Evolutionary conservation across 2,113 vertebrate genomes (phyloP).

Genomic region (Sialia sialis): DNA sequence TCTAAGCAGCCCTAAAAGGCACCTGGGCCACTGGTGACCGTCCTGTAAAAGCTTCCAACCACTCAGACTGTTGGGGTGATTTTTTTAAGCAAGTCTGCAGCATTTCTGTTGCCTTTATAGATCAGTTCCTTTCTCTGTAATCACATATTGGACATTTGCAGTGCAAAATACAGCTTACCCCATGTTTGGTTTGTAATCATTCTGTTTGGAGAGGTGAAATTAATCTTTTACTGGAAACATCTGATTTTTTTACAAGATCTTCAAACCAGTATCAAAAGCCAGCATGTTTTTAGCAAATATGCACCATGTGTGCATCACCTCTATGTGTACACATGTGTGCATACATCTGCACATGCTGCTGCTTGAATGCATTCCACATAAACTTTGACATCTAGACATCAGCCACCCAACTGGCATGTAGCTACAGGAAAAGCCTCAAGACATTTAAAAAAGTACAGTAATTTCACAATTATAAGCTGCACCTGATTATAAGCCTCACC

Average conservation of each 20-base stretch:
- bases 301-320: background rate
- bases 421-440: background rate
- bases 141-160: background rate
- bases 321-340: background rate
- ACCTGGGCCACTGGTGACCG: background rate
- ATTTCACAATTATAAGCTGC: too few species aligned
- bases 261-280: background rate
- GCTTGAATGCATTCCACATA: background rate
- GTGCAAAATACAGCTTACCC: background rate
- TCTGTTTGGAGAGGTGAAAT: background rate
- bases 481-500: too few species aligned
- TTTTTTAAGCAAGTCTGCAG: background rate
- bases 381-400: background rate
- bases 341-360: background rate
- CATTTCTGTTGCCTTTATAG: background rate
- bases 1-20: background rate
- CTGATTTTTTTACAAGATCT: background rate
- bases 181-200: accelerated
- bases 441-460: background rate
- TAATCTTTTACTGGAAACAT: background rate
- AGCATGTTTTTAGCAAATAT: background rate
- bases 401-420: background rate
- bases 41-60: background rate
- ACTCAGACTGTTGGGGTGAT: background rate
- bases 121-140: background rate